These are phyloP conservation scores for Montipora capitata DNA, from an alignment of 92 coral and sea anemone species.

Conservation along the genomic window DNA sequence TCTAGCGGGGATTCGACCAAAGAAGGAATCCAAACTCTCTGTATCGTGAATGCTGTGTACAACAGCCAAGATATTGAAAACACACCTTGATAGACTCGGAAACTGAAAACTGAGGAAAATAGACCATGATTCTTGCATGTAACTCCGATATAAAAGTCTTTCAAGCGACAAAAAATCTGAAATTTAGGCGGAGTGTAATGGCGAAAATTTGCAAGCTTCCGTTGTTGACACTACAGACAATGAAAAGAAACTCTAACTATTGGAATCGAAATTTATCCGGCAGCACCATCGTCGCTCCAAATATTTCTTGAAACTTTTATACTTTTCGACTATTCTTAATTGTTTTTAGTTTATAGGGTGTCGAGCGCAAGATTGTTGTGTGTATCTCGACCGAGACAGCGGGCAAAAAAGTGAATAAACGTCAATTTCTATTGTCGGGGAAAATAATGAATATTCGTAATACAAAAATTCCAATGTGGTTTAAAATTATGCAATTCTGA, in stretches of 20 bases:
- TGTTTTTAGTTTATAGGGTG: neutral
- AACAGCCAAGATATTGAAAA: too few relatives aligned
- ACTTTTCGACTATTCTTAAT: neutral
- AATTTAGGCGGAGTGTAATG: neutral
- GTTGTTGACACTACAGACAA: slow-evolving; percentile 57
- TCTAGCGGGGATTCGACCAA: slow-evolving; percentile 59
- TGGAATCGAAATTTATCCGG: slow-evolving; percentile 46
- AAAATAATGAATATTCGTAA: slow-evolving; percentile 55
- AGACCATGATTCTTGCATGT: too few relatives aligned
- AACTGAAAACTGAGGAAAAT: too few relatives aligned
- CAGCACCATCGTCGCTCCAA: neutral
- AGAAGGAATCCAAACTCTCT: slow-evolving; percentile 27
- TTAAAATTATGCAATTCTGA: slow-evolving; percentile 27
- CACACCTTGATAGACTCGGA: too few relatives aligned
- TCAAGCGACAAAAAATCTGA: slow-evolving; percentile 5
- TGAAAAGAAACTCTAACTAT: slow-evolving; percentile 33
- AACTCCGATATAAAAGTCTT: neutral
- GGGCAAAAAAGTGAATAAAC: slow-evolving; percentile 13
- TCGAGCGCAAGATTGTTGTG: neutral
- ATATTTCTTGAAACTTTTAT: neutral
- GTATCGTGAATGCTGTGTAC: slow-evolving; percentile 12
- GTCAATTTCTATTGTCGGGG: slow-evolving; percentile 30
- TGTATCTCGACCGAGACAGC: neutral
- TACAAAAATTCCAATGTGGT: slow-evolving; percentile 56
- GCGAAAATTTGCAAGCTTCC: slow-evolving; percentile 24